Conservation (phyloP, 2,113 vertebrate species). For the Plestiodon gilberti region DNA sequence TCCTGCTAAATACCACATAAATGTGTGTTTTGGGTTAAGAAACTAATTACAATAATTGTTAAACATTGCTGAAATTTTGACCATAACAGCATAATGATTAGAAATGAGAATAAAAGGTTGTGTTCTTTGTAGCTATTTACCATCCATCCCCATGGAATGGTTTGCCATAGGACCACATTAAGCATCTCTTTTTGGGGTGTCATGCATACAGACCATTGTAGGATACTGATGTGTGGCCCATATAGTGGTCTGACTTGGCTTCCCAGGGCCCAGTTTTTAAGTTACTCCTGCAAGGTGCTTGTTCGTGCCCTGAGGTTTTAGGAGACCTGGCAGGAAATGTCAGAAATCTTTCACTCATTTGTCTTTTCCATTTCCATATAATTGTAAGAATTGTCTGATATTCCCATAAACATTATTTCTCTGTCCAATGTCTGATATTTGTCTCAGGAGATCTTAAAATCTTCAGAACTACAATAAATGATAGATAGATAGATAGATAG, state of each 20-base stretch:
- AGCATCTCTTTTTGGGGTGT: too few relatives aligned
- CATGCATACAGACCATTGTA: too few relatives aligned
- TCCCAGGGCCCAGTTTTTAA: neutral
- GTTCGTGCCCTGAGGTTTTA: neutral
- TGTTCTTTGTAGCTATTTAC: constrained; percentile 33
- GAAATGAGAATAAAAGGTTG: constrained; percentile 13
- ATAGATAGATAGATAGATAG: too few relatives aligned
- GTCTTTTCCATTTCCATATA: neutral
- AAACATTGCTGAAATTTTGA: constrained; percentile 10
- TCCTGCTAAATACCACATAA: constrained; percentile 56
- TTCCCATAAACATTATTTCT: too few relatives aligned
- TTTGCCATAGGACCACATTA: neutral
- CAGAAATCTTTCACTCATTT: neutral
- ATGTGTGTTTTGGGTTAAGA: constrained; percentile 17
- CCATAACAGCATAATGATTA: constrained; percentile 34
- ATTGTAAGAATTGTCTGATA: neutral
- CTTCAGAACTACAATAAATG: neutral
- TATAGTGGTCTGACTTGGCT: too few relatives aligned
- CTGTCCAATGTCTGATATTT: neutral
- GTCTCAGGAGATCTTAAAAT: neutral
- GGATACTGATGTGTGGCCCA: too few relatives aligned
- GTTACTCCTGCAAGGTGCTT: neutral
- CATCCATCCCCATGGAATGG: neutral
- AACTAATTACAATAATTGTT: too few relatives aligned
- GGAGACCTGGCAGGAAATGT: neutral